Conservation (phyloP, 2,797 vertebrate genomes). For the Agapornis canus region DNA sequence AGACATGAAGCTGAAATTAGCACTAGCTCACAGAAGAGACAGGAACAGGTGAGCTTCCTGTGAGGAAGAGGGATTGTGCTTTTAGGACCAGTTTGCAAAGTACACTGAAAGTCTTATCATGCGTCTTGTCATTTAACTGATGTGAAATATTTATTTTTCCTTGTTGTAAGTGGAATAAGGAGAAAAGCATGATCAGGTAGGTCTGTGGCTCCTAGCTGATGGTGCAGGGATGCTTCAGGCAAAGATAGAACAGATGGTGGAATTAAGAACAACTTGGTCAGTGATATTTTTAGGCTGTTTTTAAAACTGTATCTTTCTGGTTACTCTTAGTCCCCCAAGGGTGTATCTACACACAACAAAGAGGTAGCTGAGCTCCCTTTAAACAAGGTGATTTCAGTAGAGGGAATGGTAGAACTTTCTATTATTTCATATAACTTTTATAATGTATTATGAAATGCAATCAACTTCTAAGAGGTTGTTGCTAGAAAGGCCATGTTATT, state of each 20-base stretch:
- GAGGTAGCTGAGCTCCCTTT: not conserved
- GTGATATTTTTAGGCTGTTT: not conserved
- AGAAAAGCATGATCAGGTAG: not conserved
- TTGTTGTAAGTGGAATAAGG: not conserved
- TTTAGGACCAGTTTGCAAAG: not conserved
- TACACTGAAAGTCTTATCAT: not conserved
- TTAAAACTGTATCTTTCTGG: not conserved
- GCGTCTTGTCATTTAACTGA: not conserved
- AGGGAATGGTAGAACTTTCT: not conserved
- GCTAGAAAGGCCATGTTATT: not conserved
- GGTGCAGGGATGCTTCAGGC: not conserved
- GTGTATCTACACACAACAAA: not conserved
- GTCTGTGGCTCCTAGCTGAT: not conserved
- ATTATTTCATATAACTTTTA: not conserved
- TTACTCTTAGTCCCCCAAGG: not conserved
- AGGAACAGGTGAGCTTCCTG: not conserved
- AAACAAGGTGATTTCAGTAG: not conserved
- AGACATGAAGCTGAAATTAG: not conserved
- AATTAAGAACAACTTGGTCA: not conserved
- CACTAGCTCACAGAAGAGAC: not conserved
- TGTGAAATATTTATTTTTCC: not conserved
- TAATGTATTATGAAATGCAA: not conserved
- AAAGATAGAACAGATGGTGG: not conserved
- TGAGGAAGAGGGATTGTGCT: not conserved
- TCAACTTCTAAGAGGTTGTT: not conserved